phyloP scores from a whole-genome alignment of 1,140 invertebrate genomes.

The Babylonia areolata region DNA sequence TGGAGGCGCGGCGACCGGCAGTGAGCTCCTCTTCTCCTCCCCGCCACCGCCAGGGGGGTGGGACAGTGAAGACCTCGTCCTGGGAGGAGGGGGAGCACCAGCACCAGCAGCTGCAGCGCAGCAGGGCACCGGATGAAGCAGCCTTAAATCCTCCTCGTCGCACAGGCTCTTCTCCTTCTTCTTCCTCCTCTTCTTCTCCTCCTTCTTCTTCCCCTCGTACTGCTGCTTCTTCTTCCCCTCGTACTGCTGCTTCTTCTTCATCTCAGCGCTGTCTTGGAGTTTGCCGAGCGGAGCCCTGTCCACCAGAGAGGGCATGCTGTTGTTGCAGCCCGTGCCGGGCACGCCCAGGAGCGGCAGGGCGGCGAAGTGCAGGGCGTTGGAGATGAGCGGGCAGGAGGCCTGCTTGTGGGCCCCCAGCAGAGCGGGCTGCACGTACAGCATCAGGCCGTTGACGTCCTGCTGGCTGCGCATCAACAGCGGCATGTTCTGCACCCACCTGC shows the following conservation, averaged over 20 bases:
- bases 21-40: too few species aligned
- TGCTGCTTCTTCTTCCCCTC: not conserved
- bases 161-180: not conserved
- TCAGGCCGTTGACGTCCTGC: constrained; percentile 44
- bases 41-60: not conserved
- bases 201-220: too few species aligned
- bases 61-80: not conserved
- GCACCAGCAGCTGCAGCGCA: not conserved
- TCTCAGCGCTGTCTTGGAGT: constrained; percentile 4
- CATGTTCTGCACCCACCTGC: constrained; percentile 51
- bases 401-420: constrained; percentile 30
- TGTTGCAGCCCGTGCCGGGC: constrained; percentile 41
- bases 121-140: not conserved
- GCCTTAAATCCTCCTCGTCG: not conserved
- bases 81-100: not conserved
- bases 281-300: not conserved
- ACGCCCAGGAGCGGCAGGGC: constrained; percentile 27
- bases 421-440: constrained; percentile 38
- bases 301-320: constrained; percentile 48
- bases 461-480: constrained; percentile 44
- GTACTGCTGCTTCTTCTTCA: not conserved
- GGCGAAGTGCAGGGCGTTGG: constrained; percentile 14
- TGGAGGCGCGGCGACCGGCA: too few species aligned
- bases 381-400: constrained; percentile 44
- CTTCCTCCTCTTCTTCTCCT: too few species aligned